Evolutionary conservation across 1,140 invertebrate genomes (phyloP).

Genomic region (Hylaeus anthracinus): DNA sequence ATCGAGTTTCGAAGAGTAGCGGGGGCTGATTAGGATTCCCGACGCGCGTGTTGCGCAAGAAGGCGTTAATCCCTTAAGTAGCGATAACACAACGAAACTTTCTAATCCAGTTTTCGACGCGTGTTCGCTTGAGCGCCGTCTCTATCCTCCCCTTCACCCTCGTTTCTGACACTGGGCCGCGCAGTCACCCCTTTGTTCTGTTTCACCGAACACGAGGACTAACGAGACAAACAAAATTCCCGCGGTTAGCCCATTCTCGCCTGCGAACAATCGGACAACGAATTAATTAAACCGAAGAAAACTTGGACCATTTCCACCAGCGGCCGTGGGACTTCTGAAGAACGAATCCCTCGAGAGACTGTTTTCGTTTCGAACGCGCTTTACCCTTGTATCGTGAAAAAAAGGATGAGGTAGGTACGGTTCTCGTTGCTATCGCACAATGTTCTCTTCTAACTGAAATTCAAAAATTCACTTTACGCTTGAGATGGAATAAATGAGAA

Average conservation of each 20-base stretch:
- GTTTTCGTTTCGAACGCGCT: too few relatives aligned
- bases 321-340: background rate
- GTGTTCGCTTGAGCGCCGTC: constrained; percentile 18
- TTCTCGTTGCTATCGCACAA: too few relatives aligned
- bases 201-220: background rate
- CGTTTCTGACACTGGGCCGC: background rate
- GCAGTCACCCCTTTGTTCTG: constrained; percentile 22
- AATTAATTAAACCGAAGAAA: constrained; percentile 49
- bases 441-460: too few relatives aligned
- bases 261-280: constrained; percentile 1
- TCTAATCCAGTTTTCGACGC: constrained; percentile 60
- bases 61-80: constrained; percentile 62
- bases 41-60: constrained; percentile 29
- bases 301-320: background rate
- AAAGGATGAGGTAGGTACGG: too few relatives aligned
- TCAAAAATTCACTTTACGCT: too few relatives aligned
- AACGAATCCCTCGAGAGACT: background rate
- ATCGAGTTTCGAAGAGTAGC: constrained; percentile 21
- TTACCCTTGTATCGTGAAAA: too few relatives aligned
- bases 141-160: background rate
- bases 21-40: constrained; percentile 52
- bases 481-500: too few relatives aligned
- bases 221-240: constrained; percentile 24
- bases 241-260: background rate
- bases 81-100: constrained; percentile 62